Evolutionary conservation across 1,140 invertebrate species (phyloP), one percentile per base, ranked within the genome.

Genomic region (Brachystomella parvula): DNA sequence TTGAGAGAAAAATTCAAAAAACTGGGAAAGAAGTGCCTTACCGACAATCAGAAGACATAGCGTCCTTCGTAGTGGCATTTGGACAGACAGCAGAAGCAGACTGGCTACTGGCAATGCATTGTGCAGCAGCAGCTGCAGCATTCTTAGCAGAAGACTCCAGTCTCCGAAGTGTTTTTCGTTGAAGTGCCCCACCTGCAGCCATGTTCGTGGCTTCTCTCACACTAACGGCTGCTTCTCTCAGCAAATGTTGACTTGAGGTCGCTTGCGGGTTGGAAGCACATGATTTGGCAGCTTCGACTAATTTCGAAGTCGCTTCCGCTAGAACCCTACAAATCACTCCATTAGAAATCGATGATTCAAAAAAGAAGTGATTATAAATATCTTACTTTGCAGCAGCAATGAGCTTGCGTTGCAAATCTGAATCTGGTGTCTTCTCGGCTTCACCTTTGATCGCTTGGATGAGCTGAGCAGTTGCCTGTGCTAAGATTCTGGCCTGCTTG

Each of bases 381-480:
- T 12, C 39, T n/a, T 44, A n/a, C 26, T 95, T 96, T 3, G 94
- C 92, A 0, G 94, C 94, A 0, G 92, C 93, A 47, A 98, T 78
- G 3, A 98, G 77, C 68, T 92, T 84, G 63, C 90, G 85, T 75
- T 98, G 94, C 21, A 90, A 83, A 59, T 97, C 93, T 0, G 89
- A 86, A 78, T 95, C 91, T 0, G 89, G 85, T 71, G 94, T 86
- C 47, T 83, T 83, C 73, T 96, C 92, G 0, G 95, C 96, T 77
- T 98, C 92, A 28, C 88, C 87, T 80, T 96, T 95, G 69, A 96
- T 97, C 64, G 88, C 90, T 76, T 92, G 89, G 61, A 96, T 95
- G 1, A 97, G 81, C 61, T 92, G 86, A 0, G 94, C 90, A 0
- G 94, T 96, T 12, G 92, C 93, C 79, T 94, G 67, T 57, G 76